These are phyloP conservation scores for Sminthopsis crassicaudata DNA, from an alignment of 2,113 vertebrate genomes.

Conservation along the genomic window DNA sequence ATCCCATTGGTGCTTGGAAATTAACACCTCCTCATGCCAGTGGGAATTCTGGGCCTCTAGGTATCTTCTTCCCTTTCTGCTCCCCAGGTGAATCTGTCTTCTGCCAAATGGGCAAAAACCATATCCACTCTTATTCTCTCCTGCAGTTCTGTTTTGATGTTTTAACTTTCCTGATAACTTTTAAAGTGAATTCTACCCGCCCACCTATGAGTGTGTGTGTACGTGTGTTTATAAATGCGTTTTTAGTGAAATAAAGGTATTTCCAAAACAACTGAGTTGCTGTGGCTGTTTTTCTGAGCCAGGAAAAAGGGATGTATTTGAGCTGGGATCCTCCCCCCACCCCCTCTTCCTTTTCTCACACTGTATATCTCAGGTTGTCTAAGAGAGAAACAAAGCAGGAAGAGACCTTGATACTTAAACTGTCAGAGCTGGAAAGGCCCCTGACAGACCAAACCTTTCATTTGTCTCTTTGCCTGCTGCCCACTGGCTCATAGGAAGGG, in stretches of 20 bases:
- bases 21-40: not conserved
- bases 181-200: slow-evolving; percentile 57
- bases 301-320: not conserved
- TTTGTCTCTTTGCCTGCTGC: not conserved
- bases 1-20: not conserved
- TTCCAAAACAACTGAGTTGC: slow-evolving; percentile 61
- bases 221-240: slow-evolving; percentile 82
- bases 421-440: not conserved
- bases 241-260: slow-evolving; percentile 86
- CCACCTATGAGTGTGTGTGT: slow-evolving; percentile 73
- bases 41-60: not conserved
- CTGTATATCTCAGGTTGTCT: not conserved
- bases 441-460: not conserved
- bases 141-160: slow-evolving; percentile 73
- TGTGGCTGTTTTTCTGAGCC: not conserved
- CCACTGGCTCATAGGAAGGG: not conserved
- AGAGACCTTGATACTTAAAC: not conserved
- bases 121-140: slow-evolving; percentile 43
- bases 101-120: not conserved
- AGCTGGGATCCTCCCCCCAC: not conserved
- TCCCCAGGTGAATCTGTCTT: not conserved
- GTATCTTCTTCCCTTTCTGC: not conserved
- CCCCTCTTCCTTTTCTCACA: not conserved
- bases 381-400: not conserved
- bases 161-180: slow-evolving; percentile 73